These are phyloP conservation scores for Porites lutea DNA, from an alignment of 64 coral and sea anemone species.

Conservation along the genomic window DNA sequence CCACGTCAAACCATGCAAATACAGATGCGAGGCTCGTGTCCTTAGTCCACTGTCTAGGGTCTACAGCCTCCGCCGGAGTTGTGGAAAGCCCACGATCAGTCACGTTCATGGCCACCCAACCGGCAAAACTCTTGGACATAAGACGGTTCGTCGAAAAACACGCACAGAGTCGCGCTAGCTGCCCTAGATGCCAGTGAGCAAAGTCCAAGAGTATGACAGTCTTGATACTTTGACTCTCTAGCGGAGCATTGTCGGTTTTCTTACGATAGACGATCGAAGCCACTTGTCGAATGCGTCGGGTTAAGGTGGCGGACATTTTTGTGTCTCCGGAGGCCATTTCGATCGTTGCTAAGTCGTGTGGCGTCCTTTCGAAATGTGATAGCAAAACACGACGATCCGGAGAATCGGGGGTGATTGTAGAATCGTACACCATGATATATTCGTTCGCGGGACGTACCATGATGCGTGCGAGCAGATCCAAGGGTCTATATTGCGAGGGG, in stretches of 20 bases:
- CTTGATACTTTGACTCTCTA: background rate
- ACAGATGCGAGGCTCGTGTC: background rate
- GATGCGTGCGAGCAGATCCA: background rate
- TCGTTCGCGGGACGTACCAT: background rate
- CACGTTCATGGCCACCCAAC: background rate
- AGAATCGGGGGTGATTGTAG: background rate
- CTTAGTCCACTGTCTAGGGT: background rate
- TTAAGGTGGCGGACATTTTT: background rate
- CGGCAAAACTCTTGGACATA: background rate
- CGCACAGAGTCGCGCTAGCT: background rate
- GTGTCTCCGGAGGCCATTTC: background rate
- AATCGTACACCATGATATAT: background rate
- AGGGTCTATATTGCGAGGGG: background rate
- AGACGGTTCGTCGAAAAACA: background rate
- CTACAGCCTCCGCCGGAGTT: background rate
- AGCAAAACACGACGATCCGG: background rate
- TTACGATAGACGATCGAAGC: background rate
- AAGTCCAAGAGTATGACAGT: background rate
- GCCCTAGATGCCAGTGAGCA: background rate
- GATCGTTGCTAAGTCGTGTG: background rate
- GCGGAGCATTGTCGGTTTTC: background rate
- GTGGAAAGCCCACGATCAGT: background rate
- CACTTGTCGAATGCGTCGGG: background rate
- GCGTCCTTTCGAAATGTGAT: background rate
- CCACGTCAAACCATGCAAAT: background rate